These are phyloP conservation scores for Cynopterus brachyotis DNA, from an alignment of 2,113 vertebrate genomes.

Conservation along the genomic window DNA sequence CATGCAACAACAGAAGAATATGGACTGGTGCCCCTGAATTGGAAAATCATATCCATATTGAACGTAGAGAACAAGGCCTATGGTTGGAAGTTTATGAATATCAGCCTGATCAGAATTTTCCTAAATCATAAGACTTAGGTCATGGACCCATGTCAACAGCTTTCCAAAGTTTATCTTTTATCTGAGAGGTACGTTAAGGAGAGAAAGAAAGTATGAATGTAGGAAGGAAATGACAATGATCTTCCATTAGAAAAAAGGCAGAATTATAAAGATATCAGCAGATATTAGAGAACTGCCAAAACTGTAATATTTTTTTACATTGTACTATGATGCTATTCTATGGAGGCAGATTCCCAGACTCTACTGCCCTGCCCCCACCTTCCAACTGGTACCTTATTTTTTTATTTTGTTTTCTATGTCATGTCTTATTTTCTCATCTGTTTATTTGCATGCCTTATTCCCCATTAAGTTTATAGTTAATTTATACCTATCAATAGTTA, in stretches of 20 bases:
- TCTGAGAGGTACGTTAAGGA: neutral
- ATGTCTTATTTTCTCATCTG: neutral
- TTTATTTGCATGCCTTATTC: neutral
- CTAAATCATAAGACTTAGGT: neutral
- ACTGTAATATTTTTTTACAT: neutral
- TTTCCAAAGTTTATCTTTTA: neutral
- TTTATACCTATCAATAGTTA: neutral
- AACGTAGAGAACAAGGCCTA: neutral
- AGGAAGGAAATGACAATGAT: neutral
- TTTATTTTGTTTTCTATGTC: neutral
- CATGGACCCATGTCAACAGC: neutral
- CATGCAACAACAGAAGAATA: neutral
- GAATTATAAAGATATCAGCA: neutral
- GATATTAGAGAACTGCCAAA: neutral
- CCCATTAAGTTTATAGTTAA: neutral
- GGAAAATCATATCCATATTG: neutral
- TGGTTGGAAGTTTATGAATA: neutral
- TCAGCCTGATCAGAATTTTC: neutral
- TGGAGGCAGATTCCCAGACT: neutral
- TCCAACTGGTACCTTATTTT: neutral
- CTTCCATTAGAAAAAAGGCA: neutral
- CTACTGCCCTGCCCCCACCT: accelerated
- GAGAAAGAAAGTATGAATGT: neutral
- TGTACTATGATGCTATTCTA: neutral
- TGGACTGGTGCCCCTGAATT: neutral